These are phyloP conservation scores for Pinctada fucata DNA, from an alignment of 2,888 invertebrate genomes.

Conservation along the genomic window DNA sequence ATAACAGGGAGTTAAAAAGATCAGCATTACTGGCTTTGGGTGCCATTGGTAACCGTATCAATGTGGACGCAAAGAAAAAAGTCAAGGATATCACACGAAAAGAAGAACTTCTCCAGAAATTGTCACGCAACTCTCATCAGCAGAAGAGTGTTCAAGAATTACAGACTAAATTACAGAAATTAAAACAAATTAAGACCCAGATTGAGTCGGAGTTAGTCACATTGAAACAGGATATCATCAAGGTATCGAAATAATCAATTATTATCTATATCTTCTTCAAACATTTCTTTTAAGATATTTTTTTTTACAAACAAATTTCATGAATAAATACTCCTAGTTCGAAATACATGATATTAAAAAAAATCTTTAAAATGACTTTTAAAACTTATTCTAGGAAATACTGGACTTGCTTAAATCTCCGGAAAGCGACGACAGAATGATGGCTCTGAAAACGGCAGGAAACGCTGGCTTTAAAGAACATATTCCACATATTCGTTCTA, in stretches of 20 bases:
- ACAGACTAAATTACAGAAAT: conserved; percentile 34
- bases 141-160: conserved; percentile 40
- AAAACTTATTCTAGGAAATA: conserved; percentile 40
- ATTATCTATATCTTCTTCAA: too few relatives aligned
- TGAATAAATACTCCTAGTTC: too few relatives aligned
- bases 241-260: conserved; percentile 14
- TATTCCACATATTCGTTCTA: conserved; percentile 60
- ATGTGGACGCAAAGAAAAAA: conserved; percentile 18
- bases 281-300: too few relatives aligned
- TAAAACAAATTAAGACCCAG: conserved; percentile 36
- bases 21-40: conserved; percentile 54
- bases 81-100: conserved; percentile 43
- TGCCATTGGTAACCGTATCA: conserved; percentile 49
- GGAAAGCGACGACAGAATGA: conserved; percentile 52
- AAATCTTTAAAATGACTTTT: too few relatives aligned
- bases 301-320: too few relatives aligned
- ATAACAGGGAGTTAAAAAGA: conserved; percentile 27
- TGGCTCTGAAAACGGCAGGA: conserved; percentile 71
- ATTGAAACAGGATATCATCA: conserved; percentile 50
- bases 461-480: conserved; percentile 72
- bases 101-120: conserved; percentile 49
- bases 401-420: conserved; percentile 36
- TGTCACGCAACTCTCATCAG: conserved; percentile 24
- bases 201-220: conserved; percentile 31
- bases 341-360: too few relatives aligned